A percentile compares a stretch with the other conserved stretches of the same genome.
Evolutionary conservation across 2,888 invertebrate species (phyloP).

Genomic region (Physocephala rufipes): DNA sequence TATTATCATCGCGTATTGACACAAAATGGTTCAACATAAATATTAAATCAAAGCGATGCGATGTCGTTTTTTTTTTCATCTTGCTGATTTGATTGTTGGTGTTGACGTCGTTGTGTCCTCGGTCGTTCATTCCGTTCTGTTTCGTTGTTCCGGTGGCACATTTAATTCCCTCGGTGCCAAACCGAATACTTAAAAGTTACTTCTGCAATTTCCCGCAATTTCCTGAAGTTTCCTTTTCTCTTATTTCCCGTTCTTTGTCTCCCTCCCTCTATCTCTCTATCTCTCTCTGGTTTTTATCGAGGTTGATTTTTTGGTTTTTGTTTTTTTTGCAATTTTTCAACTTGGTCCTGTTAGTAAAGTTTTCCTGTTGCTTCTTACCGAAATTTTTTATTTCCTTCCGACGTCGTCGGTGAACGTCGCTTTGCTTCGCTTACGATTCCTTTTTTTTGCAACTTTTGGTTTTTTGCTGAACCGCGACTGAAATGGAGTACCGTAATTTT

Average conservation of each 20-base stretch:
- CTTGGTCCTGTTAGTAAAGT: not conserved
- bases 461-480: conserved; percentile 1
- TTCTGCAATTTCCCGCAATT: conserved; percentile 26
- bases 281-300: not conserved
- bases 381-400: conserved; percentile 19
- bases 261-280: not conserved
- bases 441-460: conserved; percentile 13
- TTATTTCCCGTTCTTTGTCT: too few species aligned
- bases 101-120: too few species aligned
- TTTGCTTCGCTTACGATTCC: not conserved
- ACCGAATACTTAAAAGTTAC: conserved; percentile 13
- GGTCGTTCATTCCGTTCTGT: not conserved
- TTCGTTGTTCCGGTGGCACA: conserved; percentile 4
- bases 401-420: not conserved
- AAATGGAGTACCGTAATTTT: not conserved
- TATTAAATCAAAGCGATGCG: conserved; percentile 31
- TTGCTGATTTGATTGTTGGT: too few species aligned
- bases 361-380: conserved; percentile 40
- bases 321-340: too few species aligned
- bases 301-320: not conserved
- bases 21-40: conserved; percentile 8
- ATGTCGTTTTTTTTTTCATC: too few species aligned
- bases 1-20: too few species aligned
- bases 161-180: conserved; percentile 10
- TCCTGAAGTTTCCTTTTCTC: conserved; percentile 17